A percentile compares a stretch with the other conserved stretches of the same genome.
phyloP scores from a whole-genome alignment of 2,113 vertebrate species.

The Chlamydotis undulata region DNA sequence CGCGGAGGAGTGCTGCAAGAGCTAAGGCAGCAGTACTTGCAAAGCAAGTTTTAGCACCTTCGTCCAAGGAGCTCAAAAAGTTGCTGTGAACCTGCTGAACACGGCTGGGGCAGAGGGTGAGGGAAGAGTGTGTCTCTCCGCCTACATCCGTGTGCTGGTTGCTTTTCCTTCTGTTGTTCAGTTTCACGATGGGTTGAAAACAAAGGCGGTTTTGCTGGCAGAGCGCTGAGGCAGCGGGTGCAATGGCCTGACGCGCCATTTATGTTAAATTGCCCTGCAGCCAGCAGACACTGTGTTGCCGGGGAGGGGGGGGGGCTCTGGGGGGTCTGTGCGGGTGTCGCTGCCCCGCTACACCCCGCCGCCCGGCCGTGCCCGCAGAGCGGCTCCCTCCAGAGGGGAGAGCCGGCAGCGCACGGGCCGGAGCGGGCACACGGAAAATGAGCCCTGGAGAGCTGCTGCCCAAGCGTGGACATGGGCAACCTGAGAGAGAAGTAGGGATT shows the following conservation, averaged over 20 bases:
- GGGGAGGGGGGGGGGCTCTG: too few species aligned
- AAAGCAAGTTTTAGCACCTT: neutral
- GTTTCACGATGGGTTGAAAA: neutral
- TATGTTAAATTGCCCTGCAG: accelerated
- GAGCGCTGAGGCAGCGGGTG: neutral
- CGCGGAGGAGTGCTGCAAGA: neutral
- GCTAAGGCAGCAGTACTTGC: neutral
- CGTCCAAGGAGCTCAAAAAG: neutral
- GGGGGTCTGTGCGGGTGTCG: neutral
- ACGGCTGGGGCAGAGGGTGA: neutral
- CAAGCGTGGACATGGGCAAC: accelerated
- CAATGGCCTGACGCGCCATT: neutral
- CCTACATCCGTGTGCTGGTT: accelerated
- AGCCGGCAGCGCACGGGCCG: neutral
- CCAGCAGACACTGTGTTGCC: neutral
- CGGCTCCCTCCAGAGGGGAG: slow-evolving; percentile 63
- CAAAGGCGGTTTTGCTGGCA: neutral
- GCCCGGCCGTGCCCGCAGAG: neutral
- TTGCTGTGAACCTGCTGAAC: neutral
- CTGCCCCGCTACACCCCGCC: too few species aligned
- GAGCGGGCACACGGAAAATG: accelerated
- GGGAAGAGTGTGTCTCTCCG: neutral
- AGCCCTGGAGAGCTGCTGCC: neutral
- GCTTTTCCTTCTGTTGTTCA: neutral
- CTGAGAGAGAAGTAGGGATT: neutral